phyloP scores from a whole-genome alignment of 2,888 invertebrate genomes.

The Coelinius sp. region DNA sequence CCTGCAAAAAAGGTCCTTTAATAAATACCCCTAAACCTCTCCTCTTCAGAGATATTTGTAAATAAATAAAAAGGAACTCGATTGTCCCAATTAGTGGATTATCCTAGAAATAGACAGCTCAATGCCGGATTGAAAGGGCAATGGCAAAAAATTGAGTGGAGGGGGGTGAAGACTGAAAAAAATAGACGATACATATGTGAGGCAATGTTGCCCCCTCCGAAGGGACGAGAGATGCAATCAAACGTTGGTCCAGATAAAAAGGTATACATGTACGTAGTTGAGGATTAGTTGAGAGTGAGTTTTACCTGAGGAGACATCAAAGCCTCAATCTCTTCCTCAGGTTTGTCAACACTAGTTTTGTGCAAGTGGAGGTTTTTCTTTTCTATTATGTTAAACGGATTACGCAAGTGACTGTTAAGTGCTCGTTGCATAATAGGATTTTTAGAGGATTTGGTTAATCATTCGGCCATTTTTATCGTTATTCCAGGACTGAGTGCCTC shows the following conservation, averaged over 20 bases:
- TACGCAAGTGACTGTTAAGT: constrained; percentile 26
- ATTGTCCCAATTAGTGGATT: constrained; percentile 9
- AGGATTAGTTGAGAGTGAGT: constrained; percentile 27
- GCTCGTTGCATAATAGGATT: constrained; percentile 8
- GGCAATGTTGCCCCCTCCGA: constrained; percentile 31
- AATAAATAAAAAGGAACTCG: neutral
- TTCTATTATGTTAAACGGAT: neutral
- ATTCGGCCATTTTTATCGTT: neutral
- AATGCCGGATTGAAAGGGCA: constrained; percentile 12
- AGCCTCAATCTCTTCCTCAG: neutral
- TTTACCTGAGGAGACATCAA: constrained; percentile 15
- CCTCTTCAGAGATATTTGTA: too few relatives aligned
- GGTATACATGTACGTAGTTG: constrained; percentile 15
- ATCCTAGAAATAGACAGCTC: constrained; percentile 12
- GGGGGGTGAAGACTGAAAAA: neutral
- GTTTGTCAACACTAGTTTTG: neutral
- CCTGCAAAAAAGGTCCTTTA: too few relatives aligned
- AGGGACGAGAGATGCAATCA: constrained; percentile 14
- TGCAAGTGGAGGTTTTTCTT: neutral
- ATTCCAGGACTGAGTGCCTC: neutral
- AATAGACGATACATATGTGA: constrained; percentile 5
- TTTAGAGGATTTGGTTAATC: neutral
- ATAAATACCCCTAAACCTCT: too few relatives aligned
- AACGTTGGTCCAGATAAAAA: constrained; percentile 36
- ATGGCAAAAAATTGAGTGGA: neutral